These are phyloP conservation scores for Elysia crispata DNA, from an alignment of 2,888 invertebrate genomes.

Conservation along the genomic window DNA sequence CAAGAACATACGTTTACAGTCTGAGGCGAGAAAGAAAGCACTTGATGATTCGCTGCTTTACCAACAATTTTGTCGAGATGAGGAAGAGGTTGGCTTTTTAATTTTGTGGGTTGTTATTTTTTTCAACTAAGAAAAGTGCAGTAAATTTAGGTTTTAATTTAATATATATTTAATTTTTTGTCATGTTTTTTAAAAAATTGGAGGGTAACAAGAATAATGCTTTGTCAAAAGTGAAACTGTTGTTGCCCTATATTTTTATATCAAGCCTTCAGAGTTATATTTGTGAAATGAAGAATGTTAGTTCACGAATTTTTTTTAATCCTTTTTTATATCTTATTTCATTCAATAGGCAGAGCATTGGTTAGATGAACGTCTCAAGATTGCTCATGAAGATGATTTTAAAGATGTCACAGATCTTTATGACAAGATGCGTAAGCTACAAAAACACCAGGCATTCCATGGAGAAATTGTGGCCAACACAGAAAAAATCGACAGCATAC, in stretches of 20 bases:
- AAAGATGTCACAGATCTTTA: conserved; percentile 89
- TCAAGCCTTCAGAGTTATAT: no score
- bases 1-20: conserved; percentile 81
- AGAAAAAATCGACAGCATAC: conserved; percentile 89
- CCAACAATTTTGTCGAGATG: conserved; percentile 94
- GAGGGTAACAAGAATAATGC: no score
- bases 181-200: no score
- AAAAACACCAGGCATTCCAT: conserved; percentile 80
- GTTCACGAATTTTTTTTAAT: no score
- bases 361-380: conserved; percentile 93
- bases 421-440: conserved; percentile 88
- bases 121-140: no score
- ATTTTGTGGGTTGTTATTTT: no score
- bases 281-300: no score
- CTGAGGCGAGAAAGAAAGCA: conserved; percentile 83
- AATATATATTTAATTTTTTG: no score
- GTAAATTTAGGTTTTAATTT: no score
- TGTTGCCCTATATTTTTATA: no score
- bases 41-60: conserved; percentile 89
- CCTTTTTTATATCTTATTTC: neutral
- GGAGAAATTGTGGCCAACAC: conserved; percentile 81
- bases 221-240: no score
- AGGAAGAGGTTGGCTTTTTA: conserved; percentile 83
- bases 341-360: conserved; percentile 85
- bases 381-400: conserved; percentile 87